phyloP scores from a whole-genome alignment of 2,113 vertebrate genomes.

The Chamaea fasciata region DNA sequence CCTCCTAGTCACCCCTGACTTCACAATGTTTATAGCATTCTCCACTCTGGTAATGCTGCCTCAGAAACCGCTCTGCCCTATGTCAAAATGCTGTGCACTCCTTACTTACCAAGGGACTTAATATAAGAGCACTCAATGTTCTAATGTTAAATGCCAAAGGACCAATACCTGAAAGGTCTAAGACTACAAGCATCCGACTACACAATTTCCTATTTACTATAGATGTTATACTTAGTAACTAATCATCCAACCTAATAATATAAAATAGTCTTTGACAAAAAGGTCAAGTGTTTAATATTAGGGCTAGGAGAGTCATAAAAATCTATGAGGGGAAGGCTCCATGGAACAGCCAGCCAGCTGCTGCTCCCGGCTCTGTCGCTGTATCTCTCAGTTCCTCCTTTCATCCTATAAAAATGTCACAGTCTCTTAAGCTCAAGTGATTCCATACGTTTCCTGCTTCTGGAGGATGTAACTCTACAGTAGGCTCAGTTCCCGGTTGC shows the following conservation, averaged over 20 bases:
- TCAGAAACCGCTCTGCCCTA: not conserved
- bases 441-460: slow-evolving; percentile 37
- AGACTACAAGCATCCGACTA: slow-evolving; percentile 30
- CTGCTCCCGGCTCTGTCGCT: not conserved
- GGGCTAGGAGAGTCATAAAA: slow-evolving; percentile 58
- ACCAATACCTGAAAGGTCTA: slow-evolving; percentile 59
- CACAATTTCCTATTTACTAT: slow-evolving; percentile 69
- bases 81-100: not conserved
- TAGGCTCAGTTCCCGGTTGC: not conserved
- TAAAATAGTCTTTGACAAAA: slow-evolving; percentile 70
- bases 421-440: slow-evolving; percentile 31
- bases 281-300: slow-evolving; percentile 73
- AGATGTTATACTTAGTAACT: slow-evolving; percentile 73
- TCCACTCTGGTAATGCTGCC: not conserved
- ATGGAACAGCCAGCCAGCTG: slow-evolving; percentile 55
- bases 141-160: slow-evolving; percentile 52
- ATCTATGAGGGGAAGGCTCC: slow-evolving; percentile 49
- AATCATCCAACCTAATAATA: slow-evolving; percentile 69
- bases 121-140: not conserved
- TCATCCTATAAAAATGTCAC: slow-evolving; percentile 54
- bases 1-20: not conserved
- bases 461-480: not conserved
- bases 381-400: slow-evolving; percentile 13
- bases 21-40: not conserved
- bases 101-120: slow-evolving; percentile 8